phyloP scores from a whole-genome alignment of 1,140 invertebrate species.

The Apis dorsata region DNA sequence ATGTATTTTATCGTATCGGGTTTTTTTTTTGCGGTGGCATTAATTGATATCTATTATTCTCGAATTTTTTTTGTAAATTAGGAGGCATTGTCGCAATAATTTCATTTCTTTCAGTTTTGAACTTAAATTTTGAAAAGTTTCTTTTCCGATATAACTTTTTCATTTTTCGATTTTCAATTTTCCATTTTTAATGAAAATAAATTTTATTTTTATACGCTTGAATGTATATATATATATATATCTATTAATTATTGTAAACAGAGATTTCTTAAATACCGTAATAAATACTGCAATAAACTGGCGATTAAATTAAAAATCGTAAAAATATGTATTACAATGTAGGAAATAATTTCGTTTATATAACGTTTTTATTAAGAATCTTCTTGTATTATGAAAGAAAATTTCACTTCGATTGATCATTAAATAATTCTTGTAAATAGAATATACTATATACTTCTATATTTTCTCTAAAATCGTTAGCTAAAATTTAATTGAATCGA shows the following conservation, averaged over 20 bases:
- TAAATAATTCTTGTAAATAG: neutral
- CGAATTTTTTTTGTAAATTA: too few species aligned
- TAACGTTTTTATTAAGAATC: neutral
- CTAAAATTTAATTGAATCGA: neutral
- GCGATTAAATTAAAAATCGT: too few species aligned
- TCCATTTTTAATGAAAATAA: too few species aligned
- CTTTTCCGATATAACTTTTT: too few species aligned
- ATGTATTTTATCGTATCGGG: neutral
- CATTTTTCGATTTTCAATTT: too few species aligned
- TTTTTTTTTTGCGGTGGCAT: neutral
- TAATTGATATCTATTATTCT: too few species aligned
- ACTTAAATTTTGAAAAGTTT: too few species aligned
- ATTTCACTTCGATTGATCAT: neutral
- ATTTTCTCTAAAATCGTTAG: neutral
- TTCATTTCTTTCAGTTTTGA: too few species aligned
- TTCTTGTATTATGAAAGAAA: neutral
- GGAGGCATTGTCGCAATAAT: too few species aligned
- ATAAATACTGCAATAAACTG: neutral
- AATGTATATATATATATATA: fast-evolving
- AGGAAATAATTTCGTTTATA: neutral
- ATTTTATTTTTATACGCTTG: too few species aligned
- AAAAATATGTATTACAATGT: neutral
- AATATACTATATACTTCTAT: neutral
- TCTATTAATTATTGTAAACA: too few species aligned
- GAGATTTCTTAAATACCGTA: neutral